A percentile compares a stretch with the other conserved stretches of the same genome.
phyloP scores from a whole-genome alignment of 2,888 invertebrate genomes.

The Ptilodon capucinus region DNA sequence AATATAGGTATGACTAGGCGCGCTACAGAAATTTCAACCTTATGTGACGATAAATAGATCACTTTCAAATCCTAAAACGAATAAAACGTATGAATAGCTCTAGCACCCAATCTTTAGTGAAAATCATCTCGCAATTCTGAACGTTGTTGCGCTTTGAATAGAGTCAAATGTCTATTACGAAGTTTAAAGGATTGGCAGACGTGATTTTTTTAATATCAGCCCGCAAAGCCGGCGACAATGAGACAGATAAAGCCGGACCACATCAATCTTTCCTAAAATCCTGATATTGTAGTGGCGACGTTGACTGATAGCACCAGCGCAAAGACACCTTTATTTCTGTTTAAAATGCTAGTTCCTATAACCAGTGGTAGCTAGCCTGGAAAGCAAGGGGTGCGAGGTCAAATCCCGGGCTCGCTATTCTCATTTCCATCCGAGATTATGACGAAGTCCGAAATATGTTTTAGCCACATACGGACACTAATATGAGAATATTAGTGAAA shows the following conservation, averaged over 20 bases:
- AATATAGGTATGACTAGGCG: too few species aligned
- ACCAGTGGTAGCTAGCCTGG: too few species aligned
- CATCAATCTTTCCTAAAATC: conserved; percentile 44
- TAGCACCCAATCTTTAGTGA: neutral
- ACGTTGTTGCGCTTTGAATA: neutral
- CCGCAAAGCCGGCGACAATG: conserved; percentile 37
- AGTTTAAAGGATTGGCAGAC: conserved; percentile 14
- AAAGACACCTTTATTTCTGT: too few species aligned
- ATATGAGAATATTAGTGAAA: too few species aligned
- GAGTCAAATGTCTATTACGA: neutral
- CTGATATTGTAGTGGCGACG: conserved; percentile 45
- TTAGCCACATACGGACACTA: too few species aligned
- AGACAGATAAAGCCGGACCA: conserved; percentile 40
- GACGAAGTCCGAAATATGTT: too few species aligned
- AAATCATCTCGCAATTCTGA: neutral
- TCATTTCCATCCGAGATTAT: too few species aligned
- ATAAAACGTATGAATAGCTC: neutral
- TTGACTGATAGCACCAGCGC: conserved; percentile 37
- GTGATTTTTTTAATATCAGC: conserved; percentile 41
- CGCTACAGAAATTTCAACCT: too few species aligned
- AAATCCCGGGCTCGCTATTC: too few species aligned
- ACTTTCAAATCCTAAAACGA: neutral
- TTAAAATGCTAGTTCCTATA: too few species aligned
- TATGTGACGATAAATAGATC: too few species aligned
- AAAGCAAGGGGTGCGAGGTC: too few species aligned